Evolutionary conservation across 2,888 invertebrate genomes (phyloP).

Genomic region (Syritta pipiens): DNA sequence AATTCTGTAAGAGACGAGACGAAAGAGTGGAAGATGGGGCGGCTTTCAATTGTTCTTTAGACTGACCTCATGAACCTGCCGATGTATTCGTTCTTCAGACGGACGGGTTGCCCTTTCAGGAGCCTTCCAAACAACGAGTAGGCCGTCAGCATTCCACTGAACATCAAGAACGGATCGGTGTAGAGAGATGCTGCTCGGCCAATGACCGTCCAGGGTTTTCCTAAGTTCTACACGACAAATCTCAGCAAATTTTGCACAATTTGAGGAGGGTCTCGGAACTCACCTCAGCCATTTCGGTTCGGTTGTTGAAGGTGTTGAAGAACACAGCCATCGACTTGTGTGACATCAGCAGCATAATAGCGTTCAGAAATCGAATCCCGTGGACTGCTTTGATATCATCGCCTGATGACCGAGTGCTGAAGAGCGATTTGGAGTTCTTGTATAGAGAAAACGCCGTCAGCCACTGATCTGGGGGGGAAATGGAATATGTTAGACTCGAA

Average conservation of each 20-base stretch:
- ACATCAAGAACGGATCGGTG: conserved; percentile 86
- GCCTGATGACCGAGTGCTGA: conserved; percentile 80
- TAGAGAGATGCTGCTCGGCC: conserved; percentile 85
- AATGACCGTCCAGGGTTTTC: conserved; percentile 84
- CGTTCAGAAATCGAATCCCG: conserved; percentile 84
- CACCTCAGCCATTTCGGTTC: conserved; percentile 85
- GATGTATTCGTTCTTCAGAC: conserved; percentile 82
- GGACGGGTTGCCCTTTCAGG: conserved; percentile 80
- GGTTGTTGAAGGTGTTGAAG: conserved; percentile 84
- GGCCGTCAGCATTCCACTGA: conserved; percentile 84
- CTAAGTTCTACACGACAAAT: conserved; percentile 80
- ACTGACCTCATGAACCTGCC: conserved; percentile 82
- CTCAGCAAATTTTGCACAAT: neutral
- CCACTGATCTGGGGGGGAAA: conserved; percentile 79
- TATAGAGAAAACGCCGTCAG: conserved; percentile 83
- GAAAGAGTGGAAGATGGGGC: neutral
- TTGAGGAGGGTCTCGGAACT: too few relatives aligned
- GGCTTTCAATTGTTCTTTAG: conserved; percentile 69
- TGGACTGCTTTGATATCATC: conserved; percentile 84
- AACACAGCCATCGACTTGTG: conserved; percentile 87
- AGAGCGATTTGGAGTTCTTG: conserved; percentile 81
- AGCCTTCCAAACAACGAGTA: conserved; percentile 83
- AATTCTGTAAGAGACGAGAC: conserved; percentile 78
- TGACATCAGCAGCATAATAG: conserved; percentile 82
- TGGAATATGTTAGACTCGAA: neutral